Conservation (phyloP, 2,888 invertebrate species). For the Perizoma affinitatum region DNA sequence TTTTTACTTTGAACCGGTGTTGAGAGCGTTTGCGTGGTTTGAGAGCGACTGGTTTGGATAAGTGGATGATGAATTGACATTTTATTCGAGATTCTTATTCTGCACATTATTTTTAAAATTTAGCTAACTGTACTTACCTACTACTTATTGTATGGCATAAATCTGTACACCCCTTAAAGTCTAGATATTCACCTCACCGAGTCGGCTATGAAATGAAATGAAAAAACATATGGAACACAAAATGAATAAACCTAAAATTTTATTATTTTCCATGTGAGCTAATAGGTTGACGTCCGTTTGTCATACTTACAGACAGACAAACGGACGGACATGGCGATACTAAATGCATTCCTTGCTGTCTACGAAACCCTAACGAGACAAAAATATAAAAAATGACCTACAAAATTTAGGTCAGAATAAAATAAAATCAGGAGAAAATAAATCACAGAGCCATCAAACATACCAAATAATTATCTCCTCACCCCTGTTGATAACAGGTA, state of each 20-base stretch:
- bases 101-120: too few species aligned
- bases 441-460: slow-evolving; percentile 1
- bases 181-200: too few species aligned
- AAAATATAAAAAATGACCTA: neutral
- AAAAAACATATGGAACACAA: too few species aligned
- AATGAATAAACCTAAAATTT: too few species aligned
- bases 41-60: slow-evolving; percentile 15
- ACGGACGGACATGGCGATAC: too few species aligned
- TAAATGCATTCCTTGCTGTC: too few species aligned
- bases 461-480: slow-evolving; percentile 4
- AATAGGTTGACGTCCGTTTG: too few species aligned
- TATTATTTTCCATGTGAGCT: too few species aligned
- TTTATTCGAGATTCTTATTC: neutral
- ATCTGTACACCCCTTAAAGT: too few species aligned
- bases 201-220: neutral
- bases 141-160: too few species aligned
- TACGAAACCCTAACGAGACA: neutral
- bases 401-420: neutral
- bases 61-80: slow-evolving; percentile 19
- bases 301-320: too few species aligned
- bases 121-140: too few species aligned
- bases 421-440: neutral
- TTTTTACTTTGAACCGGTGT: slow-evolving; percentile 29
- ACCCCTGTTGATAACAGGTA: slow-evolving; percentile 19
- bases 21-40: slow-evolving; percentile 23